Conservation (phyloP, 2,113 vertebrate species). For the Heterotilapia buettikoferi region DNA sequence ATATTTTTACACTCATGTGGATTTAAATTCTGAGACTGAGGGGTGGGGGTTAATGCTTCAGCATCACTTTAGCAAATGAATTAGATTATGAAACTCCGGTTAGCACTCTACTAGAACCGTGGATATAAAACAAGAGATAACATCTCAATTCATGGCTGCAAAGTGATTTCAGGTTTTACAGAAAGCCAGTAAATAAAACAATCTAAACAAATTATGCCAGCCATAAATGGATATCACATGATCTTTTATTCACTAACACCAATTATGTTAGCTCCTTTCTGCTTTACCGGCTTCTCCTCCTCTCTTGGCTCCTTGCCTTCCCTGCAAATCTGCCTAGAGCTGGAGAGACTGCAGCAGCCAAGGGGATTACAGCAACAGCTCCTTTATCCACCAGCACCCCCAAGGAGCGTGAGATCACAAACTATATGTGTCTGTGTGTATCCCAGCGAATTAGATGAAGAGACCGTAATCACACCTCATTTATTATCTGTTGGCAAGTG, state of each 20-base stretch:
- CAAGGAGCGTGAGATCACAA: constrained; percentile 36
- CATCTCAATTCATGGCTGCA: not conserved
- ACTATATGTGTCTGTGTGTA: constrained; percentile 21
- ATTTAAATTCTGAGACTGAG: not conserved
- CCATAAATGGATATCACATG: not conserved
- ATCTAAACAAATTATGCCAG: not conserved
- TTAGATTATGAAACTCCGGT: not conserved
- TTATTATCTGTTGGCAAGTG: constrained; percentile 13
- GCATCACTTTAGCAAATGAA: not conserved
- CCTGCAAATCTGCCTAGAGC: not conserved
- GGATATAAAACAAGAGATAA: not conserved
- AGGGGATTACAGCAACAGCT: constrained; percentile 44
- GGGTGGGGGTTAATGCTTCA: not conserved
- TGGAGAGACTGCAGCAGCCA: constrained; percentile 26
- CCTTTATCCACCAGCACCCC: constrained; percentile 49
- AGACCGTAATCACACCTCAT: constrained; percentile 47
- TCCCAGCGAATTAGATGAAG: not conserved
- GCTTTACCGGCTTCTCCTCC: not conserved
- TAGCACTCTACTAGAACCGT: not conserved
- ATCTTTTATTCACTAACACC: not conserved
- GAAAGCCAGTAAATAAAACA: not conserved
- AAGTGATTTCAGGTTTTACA: not conserved
- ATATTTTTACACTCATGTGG: not conserved
- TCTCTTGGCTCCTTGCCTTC: not conserved
- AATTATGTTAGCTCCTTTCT: not conserved